A percentile compares a stretch with the other conserved stretches of the same genome.
These are phyloP conservation scores for Lycophotia porphyrea DNA, from an alignment of 2,888 invertebrate species.

Conservation along the genomic window DNA sequence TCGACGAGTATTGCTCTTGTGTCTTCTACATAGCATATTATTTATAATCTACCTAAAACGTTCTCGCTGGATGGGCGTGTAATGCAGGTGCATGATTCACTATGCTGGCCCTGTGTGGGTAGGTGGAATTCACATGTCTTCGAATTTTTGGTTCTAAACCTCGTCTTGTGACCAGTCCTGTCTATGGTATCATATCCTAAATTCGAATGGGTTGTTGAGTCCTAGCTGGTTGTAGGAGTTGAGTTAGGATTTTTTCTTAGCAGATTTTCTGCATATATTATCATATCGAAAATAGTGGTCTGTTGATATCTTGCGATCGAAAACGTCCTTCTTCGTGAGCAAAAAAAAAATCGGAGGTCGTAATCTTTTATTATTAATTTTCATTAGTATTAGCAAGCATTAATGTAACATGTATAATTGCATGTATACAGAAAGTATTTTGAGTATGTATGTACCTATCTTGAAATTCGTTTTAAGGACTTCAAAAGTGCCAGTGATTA, in stretches of 20 bases:
- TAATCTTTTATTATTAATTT: neutral
- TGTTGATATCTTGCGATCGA: neutral
- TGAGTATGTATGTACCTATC: neutral
- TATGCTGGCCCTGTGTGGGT: neutral
- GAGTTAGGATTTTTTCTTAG: neutral
- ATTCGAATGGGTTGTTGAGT: neutral
- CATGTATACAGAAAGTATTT: neutral
- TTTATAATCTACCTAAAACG: neutral
- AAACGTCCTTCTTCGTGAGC: neutral
- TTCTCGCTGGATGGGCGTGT: neutral
- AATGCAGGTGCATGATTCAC: neutral
- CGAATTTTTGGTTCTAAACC: neutral
- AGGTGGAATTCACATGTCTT: neutral
- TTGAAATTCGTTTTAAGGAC: slow-evolving; percentile 2
- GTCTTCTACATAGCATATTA: neutral
- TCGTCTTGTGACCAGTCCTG: neutral
- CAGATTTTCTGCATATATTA: neutral
- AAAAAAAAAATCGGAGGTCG: neutral
- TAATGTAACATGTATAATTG: neutral
- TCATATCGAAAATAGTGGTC: neutral
- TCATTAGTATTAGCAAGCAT: neutral
- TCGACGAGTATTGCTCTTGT: neutral
- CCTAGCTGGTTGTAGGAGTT: neutral
- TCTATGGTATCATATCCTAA: neutral
- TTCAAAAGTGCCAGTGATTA: slow-evolving; percentile 26